phyloP scores from a whole-genome alignment of 1,140 invertebrate genomes.

The Atopsyche davidsoni region DNA sequence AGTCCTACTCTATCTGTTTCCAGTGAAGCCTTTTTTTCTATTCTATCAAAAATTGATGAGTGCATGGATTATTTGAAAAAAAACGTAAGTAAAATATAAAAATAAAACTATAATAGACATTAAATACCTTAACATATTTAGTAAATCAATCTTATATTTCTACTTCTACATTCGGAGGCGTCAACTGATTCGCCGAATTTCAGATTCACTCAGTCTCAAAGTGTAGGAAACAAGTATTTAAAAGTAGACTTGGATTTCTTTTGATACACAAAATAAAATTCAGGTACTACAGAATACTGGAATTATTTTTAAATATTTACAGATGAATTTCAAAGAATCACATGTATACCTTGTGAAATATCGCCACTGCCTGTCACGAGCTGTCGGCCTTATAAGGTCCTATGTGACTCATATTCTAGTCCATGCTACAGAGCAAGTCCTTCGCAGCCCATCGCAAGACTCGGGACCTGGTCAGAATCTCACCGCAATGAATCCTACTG shows the following conservation, averaged over 20 bases:
- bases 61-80: constrained; percentile 79
- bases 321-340: constrained; percentile 56
- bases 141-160: too few species aligned
- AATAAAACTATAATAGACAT: not conserved
- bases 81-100: constrained; percentile 58
- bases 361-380: constrained; percentile 71
- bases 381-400: constrained; percentile 69
- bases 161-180: too few species aligned
- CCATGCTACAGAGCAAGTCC: constrained; percentile 70
- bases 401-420: constrained; percentile 68
- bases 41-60: constrained; percentile 79
- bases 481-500: constrained; percentile 30
- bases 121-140: too few species aligned
- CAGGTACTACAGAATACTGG: too few species aligned
- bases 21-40: constrained; percentile 74
- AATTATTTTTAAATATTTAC: too few species aligned
- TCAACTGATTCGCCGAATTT: too few species aligned
- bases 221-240: too few species aligned
- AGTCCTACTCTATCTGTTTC: constrained; percentile 74
- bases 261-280: too few species aligned
- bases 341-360: constrained; percentile 66
- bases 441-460: constrained; percentile 41
- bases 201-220: too few species aligned
- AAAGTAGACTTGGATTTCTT: too few species aligned
- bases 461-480: constrained; percentile 38